Conservation (phyloP, 2,888 invertebrate genomes). For the Aphodius granarius region DNA sequence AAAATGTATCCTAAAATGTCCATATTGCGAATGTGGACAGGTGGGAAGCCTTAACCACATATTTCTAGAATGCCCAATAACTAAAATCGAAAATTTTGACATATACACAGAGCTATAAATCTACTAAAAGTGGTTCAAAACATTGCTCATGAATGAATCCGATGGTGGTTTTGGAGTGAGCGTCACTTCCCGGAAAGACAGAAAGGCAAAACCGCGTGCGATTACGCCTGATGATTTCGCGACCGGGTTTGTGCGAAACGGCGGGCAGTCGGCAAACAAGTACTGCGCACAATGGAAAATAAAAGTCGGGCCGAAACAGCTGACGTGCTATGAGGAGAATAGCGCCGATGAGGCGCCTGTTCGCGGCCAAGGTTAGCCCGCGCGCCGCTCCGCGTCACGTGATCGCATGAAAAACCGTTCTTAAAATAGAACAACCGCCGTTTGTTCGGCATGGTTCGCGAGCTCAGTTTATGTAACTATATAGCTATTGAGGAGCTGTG, state of each 20-base stretch:
- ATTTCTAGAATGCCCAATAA: too few species aligned
- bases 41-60: too few species aligned
- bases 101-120: too few species aligned
- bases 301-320: neutral
- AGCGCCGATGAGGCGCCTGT: slow-evolving; percentile 10
- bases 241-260: neutral
- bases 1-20: too few species aligned
- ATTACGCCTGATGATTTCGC: too few species aligned
- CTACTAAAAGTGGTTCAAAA: too few species aligned
- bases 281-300: neutral
- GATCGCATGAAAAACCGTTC: slow-evolving; percentile 37
- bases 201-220: neutral
- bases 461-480: neutral
- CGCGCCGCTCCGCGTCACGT: slow-evolving; percentile 25
- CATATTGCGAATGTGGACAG: too few species aligned
- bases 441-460: neutral
- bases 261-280: neutral
- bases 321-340: neutral
- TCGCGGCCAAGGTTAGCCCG: slow-evolving; percentile 14
- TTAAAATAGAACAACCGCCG: slow-evolving; percentile 39
- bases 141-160: neutral
- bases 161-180: neutral
- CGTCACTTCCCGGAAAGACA: neutral
- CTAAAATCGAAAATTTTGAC: too few species aligned
- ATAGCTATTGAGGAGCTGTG: neutral